Conservation (phyloP, 2,797 vertebrate genomes). For the Intellagama lesueurii region DNA sequence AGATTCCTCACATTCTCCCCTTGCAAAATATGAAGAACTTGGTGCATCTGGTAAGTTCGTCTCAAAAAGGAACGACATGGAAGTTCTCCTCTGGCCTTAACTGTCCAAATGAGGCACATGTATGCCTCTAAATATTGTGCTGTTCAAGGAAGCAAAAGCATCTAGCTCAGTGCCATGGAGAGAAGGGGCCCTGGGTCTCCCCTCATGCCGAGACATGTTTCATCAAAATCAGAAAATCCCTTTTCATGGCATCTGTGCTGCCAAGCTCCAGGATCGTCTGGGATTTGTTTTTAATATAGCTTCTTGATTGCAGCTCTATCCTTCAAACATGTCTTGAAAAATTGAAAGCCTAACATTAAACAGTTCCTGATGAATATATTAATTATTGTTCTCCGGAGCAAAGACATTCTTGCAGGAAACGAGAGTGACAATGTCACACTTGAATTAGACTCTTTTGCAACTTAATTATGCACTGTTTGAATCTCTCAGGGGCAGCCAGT, state of each 20-base stretch:
- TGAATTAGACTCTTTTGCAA: constrained; percentile 17
- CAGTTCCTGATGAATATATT: constrained; percentile 40
- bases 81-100: too few relatives aligned
- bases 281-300: constrained; percentile 35
- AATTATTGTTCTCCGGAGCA: constrained; percentile 37
- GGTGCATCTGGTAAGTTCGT: too few relatives aligned
- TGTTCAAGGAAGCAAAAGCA: neutral
- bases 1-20: neutral
- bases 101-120: neutral
- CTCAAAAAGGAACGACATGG: too few relatives aligned
- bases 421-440: neutral
- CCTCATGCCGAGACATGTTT: neutral
- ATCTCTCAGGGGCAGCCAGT: neutral
- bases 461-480: constrained; percentile 7
- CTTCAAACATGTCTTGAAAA: constrained; percentile 28
- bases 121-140: neutral
- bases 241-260: neutral
- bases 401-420: constrained; percentile 2
- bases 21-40: too few relatives aligned
- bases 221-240: neutral
- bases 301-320: constrained; percentile 32
- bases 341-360: constrained; percentile 45
- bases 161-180: neutral
- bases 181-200: neutral
- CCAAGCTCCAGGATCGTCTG: neutral